phyloP scores from a whole-genome alignment of 2,113 vertebrate genomes.

The Myrmecophaga tridactyla region DNA sequence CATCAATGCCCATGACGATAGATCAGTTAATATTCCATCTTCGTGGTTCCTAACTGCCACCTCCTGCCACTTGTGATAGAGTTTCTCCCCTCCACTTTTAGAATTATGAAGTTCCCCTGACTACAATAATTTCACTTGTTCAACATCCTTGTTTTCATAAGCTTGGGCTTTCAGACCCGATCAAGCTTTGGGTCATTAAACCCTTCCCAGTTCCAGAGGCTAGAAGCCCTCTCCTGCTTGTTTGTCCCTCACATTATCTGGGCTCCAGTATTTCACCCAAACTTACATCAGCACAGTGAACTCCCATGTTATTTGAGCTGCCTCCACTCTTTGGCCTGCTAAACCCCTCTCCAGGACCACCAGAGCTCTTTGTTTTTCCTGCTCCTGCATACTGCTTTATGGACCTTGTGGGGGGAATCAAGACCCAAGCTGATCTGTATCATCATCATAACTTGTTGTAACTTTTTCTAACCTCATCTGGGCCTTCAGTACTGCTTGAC shows the following conservation, averaged over 20 bases:
- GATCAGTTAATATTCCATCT: no score
- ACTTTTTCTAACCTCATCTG: neutral
- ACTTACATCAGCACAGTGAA: neutral
- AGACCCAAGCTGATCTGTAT: neutral
- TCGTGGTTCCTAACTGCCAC: neutral
- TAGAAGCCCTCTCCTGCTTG: neutral
- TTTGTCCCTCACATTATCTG: neutral
- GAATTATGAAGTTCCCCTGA: neutral
- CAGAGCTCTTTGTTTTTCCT: neutral
- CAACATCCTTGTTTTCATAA: rapidly evolving
- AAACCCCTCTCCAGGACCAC: no score
- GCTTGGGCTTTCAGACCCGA: neutral
- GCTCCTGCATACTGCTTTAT: neutral
- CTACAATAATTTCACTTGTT: neutral
- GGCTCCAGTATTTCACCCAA: neutral
- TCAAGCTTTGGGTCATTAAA: neutral
- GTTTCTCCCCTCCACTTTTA: neutral
- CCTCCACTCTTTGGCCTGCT: neutral
- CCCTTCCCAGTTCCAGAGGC: neutral
- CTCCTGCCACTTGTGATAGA: neutral
- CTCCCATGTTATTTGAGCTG: neutral
- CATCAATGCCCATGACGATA: rapidly evolving
- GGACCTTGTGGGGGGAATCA: neutral
- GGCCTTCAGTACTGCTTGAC: neutral
- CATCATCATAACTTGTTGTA: no score